phyloP scores from a whole-genome alignment of 2,113 vertebrate genomes.

The Mola mola region DNA sequence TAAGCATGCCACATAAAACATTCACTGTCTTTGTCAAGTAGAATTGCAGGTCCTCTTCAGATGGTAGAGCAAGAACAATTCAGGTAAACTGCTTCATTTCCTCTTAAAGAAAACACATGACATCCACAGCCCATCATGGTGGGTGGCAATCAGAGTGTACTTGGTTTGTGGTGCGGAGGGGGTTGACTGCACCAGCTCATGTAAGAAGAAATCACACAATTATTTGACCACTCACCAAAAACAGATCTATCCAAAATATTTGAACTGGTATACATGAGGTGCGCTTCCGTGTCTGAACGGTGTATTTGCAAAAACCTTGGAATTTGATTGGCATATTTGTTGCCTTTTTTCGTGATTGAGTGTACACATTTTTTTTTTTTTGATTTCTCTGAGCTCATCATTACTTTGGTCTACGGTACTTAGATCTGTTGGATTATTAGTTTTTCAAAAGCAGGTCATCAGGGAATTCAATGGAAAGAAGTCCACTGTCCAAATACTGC shows the following conservation, averaged over 20 bases:
- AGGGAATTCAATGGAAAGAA: conserved; percentile 26
- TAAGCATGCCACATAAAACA: neutral
- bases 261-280: neutral
- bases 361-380: conserved; percentile 19
- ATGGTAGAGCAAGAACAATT: neutral
- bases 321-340: conserved; percentile 6
- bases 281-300: neutral
- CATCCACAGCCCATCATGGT: conserved; percentile 12
- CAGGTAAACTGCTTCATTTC: neutral
- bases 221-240: conserved; percentile 6
- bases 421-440: conserved; percentile 28
- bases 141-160: conserved; percentile 5
- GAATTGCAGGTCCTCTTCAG: neutral
- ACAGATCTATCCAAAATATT: no score
- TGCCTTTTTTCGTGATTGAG: conserved; percentile 21
- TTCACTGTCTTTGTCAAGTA: neutral
- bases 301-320: conserved; percentile 5
- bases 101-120: neutral
- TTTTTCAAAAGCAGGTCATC: conserved; percentile 26
- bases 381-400: conserved; percentile 50
- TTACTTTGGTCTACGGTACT: conserved; percentile 10
- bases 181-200: conserved; percentile 3
- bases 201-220: conserved; percentile 30
- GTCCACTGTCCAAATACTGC: conserved; percentile 5
- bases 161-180: neutral